Conservation (phyloP, 1,140 invertebrate genomes). For the Homarus americanus region DNA sequence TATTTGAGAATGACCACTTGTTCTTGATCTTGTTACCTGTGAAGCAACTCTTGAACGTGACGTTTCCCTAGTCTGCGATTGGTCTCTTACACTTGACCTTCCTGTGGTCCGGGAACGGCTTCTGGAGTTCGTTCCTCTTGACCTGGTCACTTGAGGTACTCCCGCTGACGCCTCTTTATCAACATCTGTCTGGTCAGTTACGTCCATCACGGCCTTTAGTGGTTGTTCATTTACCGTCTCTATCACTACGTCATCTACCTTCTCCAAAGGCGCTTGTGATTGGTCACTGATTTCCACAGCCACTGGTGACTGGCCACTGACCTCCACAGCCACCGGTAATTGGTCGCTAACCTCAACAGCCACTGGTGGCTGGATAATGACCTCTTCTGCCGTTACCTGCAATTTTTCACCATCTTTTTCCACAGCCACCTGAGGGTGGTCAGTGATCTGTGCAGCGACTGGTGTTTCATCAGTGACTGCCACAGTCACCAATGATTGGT, state of each 20-base stretch:
- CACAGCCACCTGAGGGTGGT: neutral
- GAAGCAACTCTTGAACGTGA: neutral
- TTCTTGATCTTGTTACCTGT: neutral
- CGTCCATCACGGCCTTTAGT: neutral
- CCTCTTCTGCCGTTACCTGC: no score
- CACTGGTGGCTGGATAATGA: no score
- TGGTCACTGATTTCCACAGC: neutral
- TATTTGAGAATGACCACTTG: neutral
- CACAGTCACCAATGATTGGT: neutral
- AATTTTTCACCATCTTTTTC: neutral
- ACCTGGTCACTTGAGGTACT: neutral
- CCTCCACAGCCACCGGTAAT: neutral
- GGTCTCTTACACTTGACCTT: neutral
- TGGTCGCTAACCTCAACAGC: neutral
- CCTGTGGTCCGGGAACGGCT: neutral
- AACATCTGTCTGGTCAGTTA: neutral
- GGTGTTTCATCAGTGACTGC: neutral
- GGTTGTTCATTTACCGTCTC: neutral
- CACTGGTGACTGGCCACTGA: neutral
- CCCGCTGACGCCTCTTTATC: neutral
- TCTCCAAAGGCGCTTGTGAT: neutral
- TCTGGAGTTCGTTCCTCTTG: neutral
- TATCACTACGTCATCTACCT: neutral
- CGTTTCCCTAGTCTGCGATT: slow-evolving; percentile 3
- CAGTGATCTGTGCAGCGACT: neutral